Evolutionary conservation across 1,140 invertebrate genomes (phyloP).

Genomic region (Lasaia peninsularis): DNA sequence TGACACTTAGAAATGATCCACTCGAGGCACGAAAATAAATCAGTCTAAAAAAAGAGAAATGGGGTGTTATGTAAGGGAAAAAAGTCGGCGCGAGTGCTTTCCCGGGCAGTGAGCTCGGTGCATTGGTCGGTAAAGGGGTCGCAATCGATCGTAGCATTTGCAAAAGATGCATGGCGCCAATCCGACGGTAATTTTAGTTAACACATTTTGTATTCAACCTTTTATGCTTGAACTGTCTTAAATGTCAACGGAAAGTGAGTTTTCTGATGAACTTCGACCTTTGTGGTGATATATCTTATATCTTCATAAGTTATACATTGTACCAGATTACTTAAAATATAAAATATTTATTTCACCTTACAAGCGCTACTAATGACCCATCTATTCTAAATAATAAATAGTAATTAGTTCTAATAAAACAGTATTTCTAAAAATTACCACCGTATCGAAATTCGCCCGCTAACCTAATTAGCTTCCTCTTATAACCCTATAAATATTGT

Average conservation of each 20-base stretch:
- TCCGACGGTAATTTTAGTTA: constrained; percentile 21
- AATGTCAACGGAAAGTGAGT: background rate
- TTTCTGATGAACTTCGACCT: background rate
- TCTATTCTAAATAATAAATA: too few species aligned
- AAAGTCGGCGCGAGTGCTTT: constrained; percentile 37
- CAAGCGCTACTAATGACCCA: too few species aligned
- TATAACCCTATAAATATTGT: too few species aligned
- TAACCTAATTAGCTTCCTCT: too few species aligned
- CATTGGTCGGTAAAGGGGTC: constrained; percentile 70
- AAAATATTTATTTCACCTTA: too few species aligned
- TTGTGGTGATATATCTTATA: background rate
- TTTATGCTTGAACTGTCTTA: background rate
- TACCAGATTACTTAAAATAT: too few species aligned
- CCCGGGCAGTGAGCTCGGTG: constrained; percentile 61
- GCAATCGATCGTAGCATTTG: constrained; percentile 59
- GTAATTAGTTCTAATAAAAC: too few species aligned
- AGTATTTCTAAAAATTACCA: too few species aligned
- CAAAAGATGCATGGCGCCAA: constrained; percentile 51
- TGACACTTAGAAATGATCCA: constrained; percentile 6
- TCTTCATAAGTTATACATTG: too few species aligned
- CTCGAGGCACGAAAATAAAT: constrained; percentile 1
- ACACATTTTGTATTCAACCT: constrained; percentile 5
- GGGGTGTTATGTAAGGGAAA: constrained; percentile 32
- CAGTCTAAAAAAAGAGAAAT: constrained; percentile 13
- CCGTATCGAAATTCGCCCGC: too few species aligned